These are phyloP conservation scores for Poeciliopsis infans DNA, from an alignment of 2,797 vertebrate species.

Conservation along the genomic window DNA sequence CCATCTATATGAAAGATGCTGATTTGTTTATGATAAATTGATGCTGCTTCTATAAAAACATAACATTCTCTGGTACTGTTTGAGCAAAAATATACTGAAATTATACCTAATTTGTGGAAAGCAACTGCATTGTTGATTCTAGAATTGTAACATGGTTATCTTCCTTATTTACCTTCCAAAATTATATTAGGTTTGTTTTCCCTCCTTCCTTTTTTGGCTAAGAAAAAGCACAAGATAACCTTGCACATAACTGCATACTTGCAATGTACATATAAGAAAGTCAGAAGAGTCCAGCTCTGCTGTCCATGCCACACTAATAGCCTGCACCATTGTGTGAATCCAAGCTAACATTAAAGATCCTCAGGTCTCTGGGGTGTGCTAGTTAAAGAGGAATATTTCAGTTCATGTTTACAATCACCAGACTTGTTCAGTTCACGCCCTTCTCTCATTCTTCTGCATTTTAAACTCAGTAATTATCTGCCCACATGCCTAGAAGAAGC, in stretches of 20 bases:
- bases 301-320: background rate
- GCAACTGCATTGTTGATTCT: background rate
- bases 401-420: constrained; percentile 15
- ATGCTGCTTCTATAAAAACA: background rate
- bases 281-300: background rate
- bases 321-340: constrained; percentile 12
- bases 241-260: background rate
- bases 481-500: constrained; percentile 26
- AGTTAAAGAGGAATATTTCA: constrained; percentile 52
- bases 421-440: background rate
- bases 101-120: background rate
- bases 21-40: background rate
- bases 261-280: background rate
- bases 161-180: background rate
- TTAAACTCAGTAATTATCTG: constrained; percentile 26
- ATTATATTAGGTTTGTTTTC: background rate
- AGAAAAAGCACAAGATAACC: background rate
- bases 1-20: background rate
- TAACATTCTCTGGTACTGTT: background rate
- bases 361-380: constrained; percentile 43
- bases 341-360: constrained; percentile 60
- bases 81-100: background rate
- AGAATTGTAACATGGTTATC: background rate
- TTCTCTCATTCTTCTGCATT: background rate
- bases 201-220: too few relatives aligned